These are phyloP conservation scores for Prosopocoilus inquinatus DNA, from an alignment of 2,888 invertebrate genomes.

Conservation along the genomic window DNA sequence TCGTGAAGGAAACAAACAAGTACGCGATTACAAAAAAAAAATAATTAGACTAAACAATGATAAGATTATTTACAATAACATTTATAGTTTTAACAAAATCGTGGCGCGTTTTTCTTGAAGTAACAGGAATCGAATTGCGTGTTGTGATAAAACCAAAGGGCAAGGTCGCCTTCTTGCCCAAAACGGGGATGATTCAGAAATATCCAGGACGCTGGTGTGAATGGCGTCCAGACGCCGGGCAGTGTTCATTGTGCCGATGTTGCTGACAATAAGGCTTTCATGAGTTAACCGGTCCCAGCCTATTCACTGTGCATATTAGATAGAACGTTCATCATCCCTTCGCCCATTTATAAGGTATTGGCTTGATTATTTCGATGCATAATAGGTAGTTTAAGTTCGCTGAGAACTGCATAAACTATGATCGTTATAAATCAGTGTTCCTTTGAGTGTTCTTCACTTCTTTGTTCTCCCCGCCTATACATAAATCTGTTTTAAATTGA, in stretches of 20 bases:
- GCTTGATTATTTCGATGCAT: slow-evolving; percentile 32
- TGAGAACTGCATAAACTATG: slow-evolving; percentile 10
- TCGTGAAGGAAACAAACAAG: too few relatives aligned
- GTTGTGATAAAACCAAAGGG: slow-evolving; percentile 1
- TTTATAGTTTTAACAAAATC: too few relatives aligned
- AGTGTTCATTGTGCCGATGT: slow-evolving; percentile 23
- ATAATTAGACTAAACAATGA: too few relatives aligned
- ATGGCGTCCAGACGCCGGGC: slow-evolving; percentile 22
- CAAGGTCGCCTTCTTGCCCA: slow-evolving; percentile 8
- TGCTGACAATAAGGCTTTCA: slow-evolving; percentile 27
- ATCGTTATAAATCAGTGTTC: slow-evolving; percentile 9
- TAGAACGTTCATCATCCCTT: slow-evolving; percentile 31
- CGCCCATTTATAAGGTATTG: slow-evolving; percentile 33
- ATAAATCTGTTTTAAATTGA: too few relatives aligned
- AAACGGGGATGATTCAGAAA: slow-evolving; percentile 8
- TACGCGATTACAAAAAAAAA: too few relatives aligned
- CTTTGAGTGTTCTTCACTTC: not conserved
- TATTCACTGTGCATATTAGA: slow-evolving; percentile 34
- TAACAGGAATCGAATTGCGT: too few relatives aligned
- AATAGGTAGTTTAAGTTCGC: slow-evolving; percentile 27
- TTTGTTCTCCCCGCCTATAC: too few relatives aligned
- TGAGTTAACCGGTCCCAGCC: slow-evolving; percentile 31
- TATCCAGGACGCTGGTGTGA: slow-evolving; percentile 9
- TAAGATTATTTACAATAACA: too few relatives aligned
- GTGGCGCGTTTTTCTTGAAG: too few relatives aligned